A percentile compares a stretch with the other conserved stretches of the same genome.
Evolutionary conservation across 2,888 invertebrate species (phyloP).

Genomic region (Acrobasis repandana): DNA sequence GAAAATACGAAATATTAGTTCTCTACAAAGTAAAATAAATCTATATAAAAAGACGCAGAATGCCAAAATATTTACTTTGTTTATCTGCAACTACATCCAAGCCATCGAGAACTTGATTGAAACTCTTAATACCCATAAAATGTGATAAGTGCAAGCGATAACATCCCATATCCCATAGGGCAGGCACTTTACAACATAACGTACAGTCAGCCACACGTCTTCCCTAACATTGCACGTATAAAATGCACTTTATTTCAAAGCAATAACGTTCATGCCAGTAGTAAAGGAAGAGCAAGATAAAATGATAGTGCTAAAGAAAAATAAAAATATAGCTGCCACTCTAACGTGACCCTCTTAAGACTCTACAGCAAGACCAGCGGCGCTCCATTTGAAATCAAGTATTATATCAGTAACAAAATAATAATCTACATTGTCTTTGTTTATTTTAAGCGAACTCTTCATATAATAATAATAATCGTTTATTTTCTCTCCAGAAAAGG

Average conservation of each 20-base stretch:
- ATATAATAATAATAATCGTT: no score
- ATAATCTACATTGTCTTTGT: no score
- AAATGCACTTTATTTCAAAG: no score
- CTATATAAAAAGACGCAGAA: not conserved
- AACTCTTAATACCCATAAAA: conserved; percentile 50
- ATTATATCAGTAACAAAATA: no score
- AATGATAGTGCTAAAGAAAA: conserved; percentile 49
- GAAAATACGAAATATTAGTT: no score
- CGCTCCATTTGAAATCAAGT: no score
- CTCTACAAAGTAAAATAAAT: no score
- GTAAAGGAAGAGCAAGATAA: conserved; percentile 48
- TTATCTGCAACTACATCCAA: not conserved
- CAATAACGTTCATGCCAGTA: not conserved
- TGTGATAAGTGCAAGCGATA: conserved; percentile 46
- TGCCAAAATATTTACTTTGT: not conserved
- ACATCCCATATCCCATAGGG: conserved; percentile 37
- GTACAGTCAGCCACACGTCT: no score
- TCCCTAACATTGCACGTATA: no score
- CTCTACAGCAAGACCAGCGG: no score
- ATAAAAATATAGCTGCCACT: conserved; percentile 41
- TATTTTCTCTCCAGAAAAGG: no score
- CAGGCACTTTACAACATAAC: conserved; percentile 24
- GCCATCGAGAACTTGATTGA: conserved; percentile 29
- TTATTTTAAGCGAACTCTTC: no score
- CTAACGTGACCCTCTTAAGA: conserved; percentile 25